Base-by-base conservation (phyloP, 92 coral and sea anemone species). In the Actinernus sp. region DNA sequence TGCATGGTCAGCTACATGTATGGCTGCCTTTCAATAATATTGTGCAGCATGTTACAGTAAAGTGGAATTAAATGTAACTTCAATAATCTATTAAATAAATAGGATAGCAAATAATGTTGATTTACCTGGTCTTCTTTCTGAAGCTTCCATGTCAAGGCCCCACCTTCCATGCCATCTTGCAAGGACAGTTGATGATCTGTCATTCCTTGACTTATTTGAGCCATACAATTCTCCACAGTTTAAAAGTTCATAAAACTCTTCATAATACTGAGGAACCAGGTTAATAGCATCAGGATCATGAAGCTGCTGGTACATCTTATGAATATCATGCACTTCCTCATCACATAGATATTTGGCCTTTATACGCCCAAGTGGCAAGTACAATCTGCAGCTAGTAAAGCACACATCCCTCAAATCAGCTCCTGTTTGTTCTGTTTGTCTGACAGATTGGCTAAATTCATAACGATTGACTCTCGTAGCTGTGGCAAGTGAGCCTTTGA, bases 141-240 rank as follows among this genome's bases (percentile, higher is more conserved):
- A 49, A 22, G 50, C 13, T 31, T 20, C 18, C 17, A 63, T 66
- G 47, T 66, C 74, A 23, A 66, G 37, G n/a, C 47, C 65, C 65
- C 32, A 33, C 45, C 4, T 33, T 12, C 64, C 74, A 31, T 66
- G 65, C 74, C 74, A 66, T 25, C 37, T 66, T 66, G 74, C 74
- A 9, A 51, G 29, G 19, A 66, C 34, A 4, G 36, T 16, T 2
- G 74, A 66, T 38, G 74, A 66, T 31, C 74, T 32, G 19, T 11
- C 5, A 51, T 66, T 66, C 14, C 74, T 16, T 30, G 64, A 66
- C 26, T 32, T 66, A 19, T 24, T 66, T 17, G 74, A 66, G 30
- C 74, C 74, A 48, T 27, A 66, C 31, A 66, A 29, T 24, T 66
- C 74, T 51, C 74, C 64, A 39, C 49, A 32, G 46, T 31, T 24